Base-by-base conservation (phyloP, 2,888 invertebrate genomes). In the Rhagonycha fulva region DNA sequence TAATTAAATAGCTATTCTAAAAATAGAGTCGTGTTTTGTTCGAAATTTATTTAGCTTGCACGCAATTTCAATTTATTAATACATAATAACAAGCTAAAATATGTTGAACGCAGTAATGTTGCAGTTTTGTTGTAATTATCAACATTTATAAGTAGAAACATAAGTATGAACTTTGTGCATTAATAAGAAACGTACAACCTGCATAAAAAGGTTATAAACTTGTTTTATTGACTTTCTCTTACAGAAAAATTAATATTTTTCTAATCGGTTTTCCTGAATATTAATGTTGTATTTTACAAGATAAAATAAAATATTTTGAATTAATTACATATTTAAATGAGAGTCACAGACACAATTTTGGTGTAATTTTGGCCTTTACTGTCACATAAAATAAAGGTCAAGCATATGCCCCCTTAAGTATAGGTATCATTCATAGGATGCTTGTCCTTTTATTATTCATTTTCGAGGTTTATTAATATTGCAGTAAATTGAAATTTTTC, bases 251-350 rank as follows among this genome's bases (percentile, higher is more conserved):
- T 62, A 23, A 62, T 66, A 66, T 66, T 66, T 66, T 66, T 66
- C 26, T 24, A 66, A 66, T 19, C 9, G 12, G 26, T 66, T 26
- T 66, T 66, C 63, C 63, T 66, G 63, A 66, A 66, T 66, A 66
- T 66, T 66, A 66, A 66, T 66, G 63, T 4, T n/a, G 23, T 14
- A 10, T 66, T 66, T 19, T 23, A 26, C 19, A 66, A n/a, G 19
- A 24, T 23, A 26, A 66, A 23, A 26, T 66, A 24, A 66, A 24
- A 11, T 66, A 66, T 66, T 66, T 11, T 24, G 26, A 66, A 66
- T 66, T 66, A 66, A 66, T 66, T 66, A 66, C n/a, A 66, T 66
- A 24, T 26, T 66, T 66, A 66, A 66, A 66, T 66, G 24, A 26
- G 24, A 23, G 19, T 66, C 63, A 24, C 63, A n/a, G 63, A 47